phyloP scores from a whole-genome alignment of 2,888 invertebrate genomes.

The Malachius bipustulatus region DNA sequence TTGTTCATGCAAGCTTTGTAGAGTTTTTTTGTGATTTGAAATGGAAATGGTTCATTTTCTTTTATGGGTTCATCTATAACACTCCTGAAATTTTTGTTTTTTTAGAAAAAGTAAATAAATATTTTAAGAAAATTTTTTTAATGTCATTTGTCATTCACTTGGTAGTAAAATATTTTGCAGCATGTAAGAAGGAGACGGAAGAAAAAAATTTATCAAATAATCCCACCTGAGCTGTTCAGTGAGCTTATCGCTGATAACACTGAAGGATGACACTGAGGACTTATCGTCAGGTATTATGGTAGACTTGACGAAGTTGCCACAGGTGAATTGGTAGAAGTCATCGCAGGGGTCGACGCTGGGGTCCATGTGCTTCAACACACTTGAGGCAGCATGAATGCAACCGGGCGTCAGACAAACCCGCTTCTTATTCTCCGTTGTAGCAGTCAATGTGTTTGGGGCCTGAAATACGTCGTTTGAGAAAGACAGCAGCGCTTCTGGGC shows the following conservation, averaged over 20 bases:
- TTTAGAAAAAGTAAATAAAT: no score
- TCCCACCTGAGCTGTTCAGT: conserved; percentile 61
- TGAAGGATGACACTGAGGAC: conserved; percentile 65
- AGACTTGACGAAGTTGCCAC: conserved; percentile 59
- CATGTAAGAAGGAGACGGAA: no score
- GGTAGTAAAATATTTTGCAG: no score
- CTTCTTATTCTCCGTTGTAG: conserved; percentile 29
- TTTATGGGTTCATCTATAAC: conserved; percentile 55
- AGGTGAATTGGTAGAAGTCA: conserved; percentile 71
- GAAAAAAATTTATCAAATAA: no score
- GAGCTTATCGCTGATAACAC: conserved; percentile 60
- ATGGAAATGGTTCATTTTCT: conserved; percentile 53
- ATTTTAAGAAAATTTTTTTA: no score
- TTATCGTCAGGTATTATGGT: conserved; percentile 73
- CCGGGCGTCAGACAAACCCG: conserved; percentile 60
- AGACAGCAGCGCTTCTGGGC: conserved; percentile 16
- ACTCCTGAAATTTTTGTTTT: conserved; percentile 37
- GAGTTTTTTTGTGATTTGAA: conserved; percentile 65
- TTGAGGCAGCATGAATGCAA: conserved; percentile 71
- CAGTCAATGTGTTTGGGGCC: conserved; percentile 22
- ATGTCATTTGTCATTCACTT: no score
- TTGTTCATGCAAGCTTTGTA: conserved; percentile 84
- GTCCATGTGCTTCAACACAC: conserved; percentile 60
- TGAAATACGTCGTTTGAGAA: conserved; percentile 18
- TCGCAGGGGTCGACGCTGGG: conserved; percentile 62